A percentile compares a stretch with the other conserved stretches of the same genome.
Evolutionary conservation across 2,797 vertebrate species (phyloP).

Genomic region (Enteromius afrohamiltoni): DNA sequence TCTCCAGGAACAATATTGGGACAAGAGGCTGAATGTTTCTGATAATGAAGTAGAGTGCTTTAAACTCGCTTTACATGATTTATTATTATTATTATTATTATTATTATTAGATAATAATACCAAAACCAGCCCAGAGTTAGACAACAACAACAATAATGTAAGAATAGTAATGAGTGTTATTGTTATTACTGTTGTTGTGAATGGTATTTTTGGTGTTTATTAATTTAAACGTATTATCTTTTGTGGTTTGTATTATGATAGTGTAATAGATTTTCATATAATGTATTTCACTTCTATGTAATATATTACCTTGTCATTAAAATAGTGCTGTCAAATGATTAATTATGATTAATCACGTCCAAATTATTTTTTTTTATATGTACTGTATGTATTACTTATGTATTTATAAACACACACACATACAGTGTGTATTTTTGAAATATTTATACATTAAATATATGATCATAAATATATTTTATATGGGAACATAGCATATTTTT

Average conservation of each 20-base stretch:
- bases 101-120: background rate
- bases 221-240: background rate
- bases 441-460: too few species aligned
- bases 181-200: background rate
- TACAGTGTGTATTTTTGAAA: too few species aligned
- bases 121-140: background rate
- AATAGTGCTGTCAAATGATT: too few species aligned
- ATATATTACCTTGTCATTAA: background rate
- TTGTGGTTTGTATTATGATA: background rate
- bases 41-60: background rate
- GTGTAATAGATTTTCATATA: background rate
- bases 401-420: too few species aligned
- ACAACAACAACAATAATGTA: background rate
- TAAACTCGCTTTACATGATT: background rate
- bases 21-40: background rate
- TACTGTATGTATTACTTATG: too few species aligned
- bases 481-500: too few species aligned
- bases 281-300: background rate
- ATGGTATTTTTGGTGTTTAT: too few species aligned
- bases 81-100: background rate
- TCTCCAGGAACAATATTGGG: background rate
- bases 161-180: background rate
- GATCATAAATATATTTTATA: too few species aligned
- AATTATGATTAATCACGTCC: too few species aligned
- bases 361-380: too few species aligned